Conservation (phyloP, 2,888 invertebrate species). For the Rhyacophila evoluta region DNA sequence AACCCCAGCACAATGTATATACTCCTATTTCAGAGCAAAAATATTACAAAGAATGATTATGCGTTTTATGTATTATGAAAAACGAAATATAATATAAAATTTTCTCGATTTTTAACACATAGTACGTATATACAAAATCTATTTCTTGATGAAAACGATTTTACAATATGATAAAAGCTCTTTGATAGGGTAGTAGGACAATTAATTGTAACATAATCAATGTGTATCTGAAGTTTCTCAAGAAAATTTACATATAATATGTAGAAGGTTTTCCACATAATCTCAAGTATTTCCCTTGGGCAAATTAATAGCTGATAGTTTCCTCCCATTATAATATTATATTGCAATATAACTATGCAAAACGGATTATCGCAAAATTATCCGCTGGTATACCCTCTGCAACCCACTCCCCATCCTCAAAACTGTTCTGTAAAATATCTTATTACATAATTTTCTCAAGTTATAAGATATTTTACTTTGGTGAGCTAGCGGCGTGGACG, state of each 20-base stretch:
- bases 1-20: too few species aligned
- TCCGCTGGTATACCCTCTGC: neutral
- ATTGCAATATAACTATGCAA: neutral
- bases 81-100: too few species aligned
- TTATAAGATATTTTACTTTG: slow-evolving; percentile 18
- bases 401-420: neutral
- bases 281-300: slow-evolving; percentile 11
- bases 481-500: neutral
- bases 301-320: slow-evolving; percentile 22
- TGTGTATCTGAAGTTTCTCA: too few species aligned
- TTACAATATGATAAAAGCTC: too few species aligned
- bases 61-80: too few species aligned
- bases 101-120: too few species aligned
- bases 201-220: too few species aligned
- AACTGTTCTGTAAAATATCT: slow-evolving; percentile 13
- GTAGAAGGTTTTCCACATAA: neutral
- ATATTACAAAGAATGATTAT: too few species aligned
- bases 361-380: slow-evolving; percentile 7
- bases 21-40: too few species aligned
- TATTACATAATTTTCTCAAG: slow-evolving; percentile 20
- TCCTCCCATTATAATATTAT: neutral
- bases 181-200: too few species aligned
- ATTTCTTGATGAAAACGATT: too few species aligned
- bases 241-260: neutral
- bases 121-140: too few species aligned